Percentiles rank a stretch among this genome's conserved stretches.
Conservation (phyloP, 2,113 vertebrate species). For the Puffinus mauretanicus region DNA sequence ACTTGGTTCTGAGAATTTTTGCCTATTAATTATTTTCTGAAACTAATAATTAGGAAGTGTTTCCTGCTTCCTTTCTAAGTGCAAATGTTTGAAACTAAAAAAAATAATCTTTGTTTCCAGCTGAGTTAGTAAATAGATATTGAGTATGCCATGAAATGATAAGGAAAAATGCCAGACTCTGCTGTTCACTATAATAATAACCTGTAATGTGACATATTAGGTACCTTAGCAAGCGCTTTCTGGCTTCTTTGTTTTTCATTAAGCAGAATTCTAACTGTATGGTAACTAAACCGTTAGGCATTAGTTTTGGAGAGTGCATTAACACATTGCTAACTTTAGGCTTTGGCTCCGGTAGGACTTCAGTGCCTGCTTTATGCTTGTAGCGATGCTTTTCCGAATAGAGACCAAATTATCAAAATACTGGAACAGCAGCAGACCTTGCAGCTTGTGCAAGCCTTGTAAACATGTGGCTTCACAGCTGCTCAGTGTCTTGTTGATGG, state of each 20-base stretch:
- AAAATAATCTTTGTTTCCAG: neutral
- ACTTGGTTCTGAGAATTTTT: neutral
- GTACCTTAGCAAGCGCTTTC: neutral
- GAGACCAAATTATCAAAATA: neutral
- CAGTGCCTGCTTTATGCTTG: neutral
- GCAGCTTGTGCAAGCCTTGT: neutral
- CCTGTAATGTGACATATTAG: neutral
- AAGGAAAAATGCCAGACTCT: neutral
- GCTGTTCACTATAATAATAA: neutral
- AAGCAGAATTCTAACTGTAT: neutral
- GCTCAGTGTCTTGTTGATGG: neutral
- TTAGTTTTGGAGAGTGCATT: neutral
- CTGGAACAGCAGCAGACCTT: neutral
- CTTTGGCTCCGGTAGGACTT: neutral
- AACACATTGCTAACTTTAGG: neutral
- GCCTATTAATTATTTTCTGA: neutral
- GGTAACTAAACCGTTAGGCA: neutral
- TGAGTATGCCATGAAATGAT: neutral
- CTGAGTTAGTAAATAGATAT: neutral
- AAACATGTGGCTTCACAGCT: conserved; percentile 21
- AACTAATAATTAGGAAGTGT: neutral
- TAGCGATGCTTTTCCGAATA: neutral
- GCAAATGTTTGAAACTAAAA: neutral
- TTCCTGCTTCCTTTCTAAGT: neutral
- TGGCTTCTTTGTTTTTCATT: neutral